Evolutionary conservation across 2,888 invertebrate genomes (phyloP).

Genomic region (Esperia sulphurella): DNA sequence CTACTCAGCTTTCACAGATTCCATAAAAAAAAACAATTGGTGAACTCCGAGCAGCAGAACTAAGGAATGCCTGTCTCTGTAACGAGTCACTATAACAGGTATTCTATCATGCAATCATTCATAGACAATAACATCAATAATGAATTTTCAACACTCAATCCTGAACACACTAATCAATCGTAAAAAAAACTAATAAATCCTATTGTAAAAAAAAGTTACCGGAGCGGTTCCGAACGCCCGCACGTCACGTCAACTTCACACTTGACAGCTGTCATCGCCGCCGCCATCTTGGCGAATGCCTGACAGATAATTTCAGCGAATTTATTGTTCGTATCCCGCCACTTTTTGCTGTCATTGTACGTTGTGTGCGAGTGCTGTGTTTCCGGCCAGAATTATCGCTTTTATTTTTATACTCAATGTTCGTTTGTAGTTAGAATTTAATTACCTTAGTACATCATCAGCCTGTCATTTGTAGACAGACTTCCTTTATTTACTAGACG

Average conservation of each 20-base stretch:
- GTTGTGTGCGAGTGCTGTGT: not conserved
- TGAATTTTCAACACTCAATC: too few species aligned
- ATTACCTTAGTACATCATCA: too few species aligned
- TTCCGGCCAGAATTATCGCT: not conserved
- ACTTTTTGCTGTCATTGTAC: constrained; percentile 16
- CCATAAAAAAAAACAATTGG: too few species aligned
- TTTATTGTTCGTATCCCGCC: constrained; percentile 15
- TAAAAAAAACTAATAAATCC: not conserved
- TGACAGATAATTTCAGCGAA: constrained; percentile 25
- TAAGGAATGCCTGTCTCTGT: too few species aligned
- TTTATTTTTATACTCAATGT: not conserved
- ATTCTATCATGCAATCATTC: too few species aligned
- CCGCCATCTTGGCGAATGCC: constrained; percentile 30
- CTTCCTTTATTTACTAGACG: too few species aligned
- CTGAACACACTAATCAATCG: too few species aligned
- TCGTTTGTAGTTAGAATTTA: not conserved
- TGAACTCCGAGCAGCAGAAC: too few species aligned
- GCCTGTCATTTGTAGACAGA: too few species aligned
- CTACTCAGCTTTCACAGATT: too few species aligned
- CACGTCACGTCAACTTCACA: constrained; percentile 22
- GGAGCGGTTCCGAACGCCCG: not conserved
- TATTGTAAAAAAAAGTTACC: not conserved
- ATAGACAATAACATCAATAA: too few species aligned
- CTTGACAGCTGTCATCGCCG: constrained; percentile 40
- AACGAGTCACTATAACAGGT: too few species aligned